Conservation (phyloP, 2,113 vertebrate species). For the Nesogale talazaci region DNA sequence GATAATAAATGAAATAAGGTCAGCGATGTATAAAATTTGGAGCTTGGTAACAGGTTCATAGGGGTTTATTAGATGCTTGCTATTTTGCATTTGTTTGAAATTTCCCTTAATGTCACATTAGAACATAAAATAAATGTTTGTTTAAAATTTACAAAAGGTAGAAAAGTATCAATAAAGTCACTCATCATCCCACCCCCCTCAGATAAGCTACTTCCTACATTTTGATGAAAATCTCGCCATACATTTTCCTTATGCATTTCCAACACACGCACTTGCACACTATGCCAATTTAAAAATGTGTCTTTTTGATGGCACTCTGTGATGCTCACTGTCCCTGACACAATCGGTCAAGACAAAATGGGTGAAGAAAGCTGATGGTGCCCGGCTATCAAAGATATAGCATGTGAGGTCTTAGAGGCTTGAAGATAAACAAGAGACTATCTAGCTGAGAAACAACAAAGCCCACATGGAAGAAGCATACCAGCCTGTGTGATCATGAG, state of each 20-base stretch:
- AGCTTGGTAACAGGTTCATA: neutral
- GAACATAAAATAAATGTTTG: neutral
- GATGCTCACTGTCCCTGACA: no score
- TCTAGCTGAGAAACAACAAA: no score
- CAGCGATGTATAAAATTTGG: neutral
- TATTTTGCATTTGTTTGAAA: neutral
- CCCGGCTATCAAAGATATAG: no score
- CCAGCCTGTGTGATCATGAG: no score
- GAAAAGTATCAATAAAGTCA: slow-evolving; percentile 29
- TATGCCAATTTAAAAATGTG: neutral
- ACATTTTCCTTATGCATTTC: neutral
- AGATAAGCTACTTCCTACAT: neutral
- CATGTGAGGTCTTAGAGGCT: no score
- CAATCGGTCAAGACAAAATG: no score
- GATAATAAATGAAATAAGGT: neutral
- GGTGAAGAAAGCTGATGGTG: no score
- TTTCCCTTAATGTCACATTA: slow-evolving; percentile 22
- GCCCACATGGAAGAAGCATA: no score
- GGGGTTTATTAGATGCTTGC: neutral
- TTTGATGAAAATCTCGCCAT: slow-evolving; percentile 9
- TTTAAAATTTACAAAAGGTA: slow-evolving; percentile 1
- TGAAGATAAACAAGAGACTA: no score
- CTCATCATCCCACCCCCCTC: neutral
- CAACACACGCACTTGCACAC: neutral
- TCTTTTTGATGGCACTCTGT: no score